phyloP scores from a whole-genome alignment of 92 coral and sea anemone genomes.

The Scolanthus callimorphus region DNA sequence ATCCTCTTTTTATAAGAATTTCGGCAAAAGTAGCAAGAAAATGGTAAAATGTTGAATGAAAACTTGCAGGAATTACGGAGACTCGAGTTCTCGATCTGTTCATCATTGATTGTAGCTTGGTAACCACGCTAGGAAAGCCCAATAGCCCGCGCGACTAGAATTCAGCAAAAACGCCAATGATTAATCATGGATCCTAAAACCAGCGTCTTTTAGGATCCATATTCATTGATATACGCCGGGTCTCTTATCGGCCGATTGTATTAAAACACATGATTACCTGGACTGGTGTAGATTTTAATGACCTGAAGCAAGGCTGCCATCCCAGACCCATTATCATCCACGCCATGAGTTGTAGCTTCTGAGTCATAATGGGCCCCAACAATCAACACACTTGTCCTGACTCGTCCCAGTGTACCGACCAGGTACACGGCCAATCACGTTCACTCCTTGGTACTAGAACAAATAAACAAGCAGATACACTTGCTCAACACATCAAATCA shows the following conservation, averaged over 20 bases:
- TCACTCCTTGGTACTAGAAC: conserved; percentile 26
- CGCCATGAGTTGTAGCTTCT: conserved; percentile 52
- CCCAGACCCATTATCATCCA: conserved; percentile 80
- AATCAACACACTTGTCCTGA: conserved; percentile 55
- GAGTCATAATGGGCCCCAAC: conserved; percentile 81
- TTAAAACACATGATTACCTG: conserved; percentile 28
- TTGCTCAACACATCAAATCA: no score
- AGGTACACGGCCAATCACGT: conserved; percentile 20
- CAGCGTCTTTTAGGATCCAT: background rate
- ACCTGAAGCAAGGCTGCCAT: conserved; percentile 65
- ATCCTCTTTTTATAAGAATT: no score
- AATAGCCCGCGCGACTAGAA: no score
- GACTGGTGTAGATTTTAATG: conserved; percentile 16
- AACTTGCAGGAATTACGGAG: no score
- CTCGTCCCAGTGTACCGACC: conserved; percentile 27
- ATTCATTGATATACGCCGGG: background rate
- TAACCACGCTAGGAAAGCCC: no score
- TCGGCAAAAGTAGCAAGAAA: no score
- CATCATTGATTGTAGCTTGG: no score
- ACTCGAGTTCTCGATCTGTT: no score
- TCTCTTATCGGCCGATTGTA: background rate
- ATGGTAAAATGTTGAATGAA: no score
- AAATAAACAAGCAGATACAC: no score
- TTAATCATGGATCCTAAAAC: background rate
- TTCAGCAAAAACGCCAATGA: background rate